Percentiles rank a stretch among this genome's conserved stretches.
phyloP scores from a whole-genome alignment of 2,888 invertebrate genomes.

The Folsomia candida region DNA sequence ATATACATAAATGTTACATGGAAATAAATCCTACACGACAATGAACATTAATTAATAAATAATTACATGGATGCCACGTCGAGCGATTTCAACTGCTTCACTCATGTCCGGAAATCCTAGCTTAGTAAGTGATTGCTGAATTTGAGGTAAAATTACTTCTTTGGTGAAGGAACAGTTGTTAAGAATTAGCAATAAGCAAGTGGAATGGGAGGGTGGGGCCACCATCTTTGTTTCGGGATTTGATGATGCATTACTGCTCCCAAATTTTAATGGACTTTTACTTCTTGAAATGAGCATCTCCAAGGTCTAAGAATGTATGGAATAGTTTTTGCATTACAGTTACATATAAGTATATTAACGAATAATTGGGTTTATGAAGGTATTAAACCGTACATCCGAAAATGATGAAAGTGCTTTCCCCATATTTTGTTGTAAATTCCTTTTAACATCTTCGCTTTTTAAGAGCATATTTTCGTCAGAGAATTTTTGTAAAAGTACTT shows the following conservation, averaged over 20 bases:
- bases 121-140: constrained; percentile 66
- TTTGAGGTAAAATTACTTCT: constrained; percentile 68
- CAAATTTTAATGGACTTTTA: constrained; percentile 23
- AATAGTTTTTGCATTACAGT: neutral
- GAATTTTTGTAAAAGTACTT: constrained; percentile 70
- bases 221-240: constrained; percentile 14
- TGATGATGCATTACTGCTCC: constrained; percentile 6
- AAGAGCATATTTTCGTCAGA: constrained; percentile 64
- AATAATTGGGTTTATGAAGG: constrained; percentile 12
- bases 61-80: constrained; percentile 53
- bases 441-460: constrained; percentile 54
- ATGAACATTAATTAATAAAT: too few relatives aligned
- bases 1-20: constrained; percentile 58
- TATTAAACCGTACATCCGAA: constrained; percentile 44
- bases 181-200: constrained; percentile 76
- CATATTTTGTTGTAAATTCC: constrained; percentile 38
- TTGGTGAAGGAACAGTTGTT: constrained; percentile 86
- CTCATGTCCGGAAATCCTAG: constrained; percentile 74
- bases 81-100: constrained; percentile 64
- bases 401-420: constrained; percentile 44
- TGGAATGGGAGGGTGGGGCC: constrained; percentile 53
- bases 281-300: constrained; percentile 66
- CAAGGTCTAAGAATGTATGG: constrained; percentile 63
- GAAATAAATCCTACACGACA: too few relatives aligned
- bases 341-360: too few relatives aligned